Evolutionary conservation across 1,140 invertebrate genomes (phyloP).

Genomic region (Drosophila suzukii): DNA sequence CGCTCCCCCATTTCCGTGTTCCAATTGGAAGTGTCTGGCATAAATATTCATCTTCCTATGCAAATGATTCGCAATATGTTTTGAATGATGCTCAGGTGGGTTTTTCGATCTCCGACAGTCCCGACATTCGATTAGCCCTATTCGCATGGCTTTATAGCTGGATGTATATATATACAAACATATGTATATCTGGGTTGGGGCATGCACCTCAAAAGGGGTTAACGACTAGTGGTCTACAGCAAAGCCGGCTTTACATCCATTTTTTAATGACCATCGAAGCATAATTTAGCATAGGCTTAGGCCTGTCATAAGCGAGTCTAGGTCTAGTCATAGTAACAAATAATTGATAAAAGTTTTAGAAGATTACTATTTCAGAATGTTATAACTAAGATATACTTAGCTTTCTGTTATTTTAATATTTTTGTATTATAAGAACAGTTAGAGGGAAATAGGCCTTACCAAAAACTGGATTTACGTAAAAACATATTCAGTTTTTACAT

Average conservation of each 20-base stretch:
- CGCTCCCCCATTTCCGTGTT: slow-evolving; percentile 7
- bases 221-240: slow-evolving; percentile 46
- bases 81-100: slow-evolving; percentile 32
- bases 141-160: slow-evolving; percentile 11
- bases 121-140: slow-evolving; percentile 41
- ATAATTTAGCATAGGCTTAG: slow-evolving; percentile 37
- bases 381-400: too few relatives aligned
- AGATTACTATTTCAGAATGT: too few relatives aligned
- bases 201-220: slow-evolving; percentile 47
- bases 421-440: too few relatives aligned
- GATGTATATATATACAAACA: neutral
- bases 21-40: slow-evolving; percentile 31
- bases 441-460: neutral
- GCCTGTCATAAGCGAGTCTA: neutral
- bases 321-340: too few relatives aligned
- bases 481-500: neutral
- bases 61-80: slow-evolving; percentile 37
- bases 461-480: neutral
- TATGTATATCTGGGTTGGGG: slow-evolving; percentile 21
- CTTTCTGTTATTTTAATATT: too few relatives aligned
- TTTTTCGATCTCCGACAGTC: slow-evolving; percentile 1
- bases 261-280: slow-evolving; percentile 19
- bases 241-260: slow-evolving; percentile 9
- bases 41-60: slow-evolving; percentile 53
- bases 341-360: too few relatives aligned